Base-by-base conservation (phyloP, 2,888 invertebrate genomes). In the Leucophora obtusa region DNA sequence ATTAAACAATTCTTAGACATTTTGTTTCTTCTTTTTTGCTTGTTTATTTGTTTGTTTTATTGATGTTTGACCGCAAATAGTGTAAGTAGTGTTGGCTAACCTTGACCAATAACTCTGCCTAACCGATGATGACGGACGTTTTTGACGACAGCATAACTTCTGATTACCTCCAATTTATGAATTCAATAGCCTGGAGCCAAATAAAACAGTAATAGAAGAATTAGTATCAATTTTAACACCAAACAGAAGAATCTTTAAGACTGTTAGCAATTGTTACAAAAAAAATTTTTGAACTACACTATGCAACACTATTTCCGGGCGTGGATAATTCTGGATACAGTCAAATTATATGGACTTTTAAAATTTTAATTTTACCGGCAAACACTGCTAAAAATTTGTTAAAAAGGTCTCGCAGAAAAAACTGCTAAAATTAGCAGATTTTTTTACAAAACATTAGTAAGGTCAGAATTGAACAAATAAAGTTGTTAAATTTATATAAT, bases 41-140 rank as follows among this genome's bases (percentile, higher is more conserved):
- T 35, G 47, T 75, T 59, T 54, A 43, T 66, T 70, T 17, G 43
- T 15, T 51, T 59, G 43, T 15, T 43, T 59, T 24, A 50, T 24
- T 17, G 2, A 35, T 24, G 17, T 51, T 62, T 75, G 17, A 21
- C 50, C 53, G 47, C 47, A 15, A 43, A 38, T 14, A 77, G 10
- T 24, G 10, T 70, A 50, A 66, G 59, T 60, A 65, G 53, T 53
- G 47, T 77, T 74, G 54, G 17, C 9, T 73, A 76, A 75, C 82
- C 83, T 82, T 83, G 79, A 80, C 80, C 74, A 77, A 65, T 24
- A 71, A 54, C 72, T 62, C 14, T 24, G 15, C 11, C n/a, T 47
- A 47, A n/a, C 1, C n/a, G 5, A 1, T n/a, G 43, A 74, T 17
- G 50, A 58, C 47, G 38, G 47, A 38, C 38, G 38, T 11, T 14